Percentiles rank a stretch among this genome's conserved stretches.
These are phyloP conservation scores for Caerostris darwini DNA, from an alignment of 1,140 invertebrate species.

Conservation along the genomic window DNA sequence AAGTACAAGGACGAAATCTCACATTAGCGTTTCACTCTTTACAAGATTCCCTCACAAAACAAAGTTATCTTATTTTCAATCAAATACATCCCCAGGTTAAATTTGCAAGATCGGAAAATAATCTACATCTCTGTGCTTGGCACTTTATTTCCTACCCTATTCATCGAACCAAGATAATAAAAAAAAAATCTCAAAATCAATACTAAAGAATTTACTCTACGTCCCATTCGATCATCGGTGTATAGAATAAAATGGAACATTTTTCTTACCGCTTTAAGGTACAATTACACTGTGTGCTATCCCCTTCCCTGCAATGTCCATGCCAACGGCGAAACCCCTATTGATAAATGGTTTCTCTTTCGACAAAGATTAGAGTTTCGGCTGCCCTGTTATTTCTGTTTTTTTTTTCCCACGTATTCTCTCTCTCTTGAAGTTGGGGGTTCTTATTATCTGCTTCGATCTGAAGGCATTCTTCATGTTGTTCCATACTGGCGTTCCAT, in stretches of 20 bases:
- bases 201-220: slow-evolving; percentile 21
- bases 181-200: neutral
- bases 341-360: slow-evolving; percentile 65
- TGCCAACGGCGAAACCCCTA: slow-evolving; percentile 32
- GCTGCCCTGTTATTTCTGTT: too few species aligned
- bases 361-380: slow-evolving; percentile 57
- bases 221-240: slow-evolving; percentile 32
- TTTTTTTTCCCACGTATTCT: neutral
- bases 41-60: neutral
- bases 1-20: neutral
- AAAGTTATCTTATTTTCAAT: slow-evolving; percentile 13
- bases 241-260: slow-evolving; percentile 48
- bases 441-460: slow-evolving; percentile 53
- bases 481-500: neutral
- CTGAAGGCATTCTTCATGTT: slow-evolving; percentile 24
- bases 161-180: neutral
- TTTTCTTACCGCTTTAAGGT: slow-evolving; percentile 67
- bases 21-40: neutral
- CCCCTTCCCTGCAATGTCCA: slow-evolving; percentile 12
- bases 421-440: slow-evolving; percentile 14
- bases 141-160: neutral
- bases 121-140: slow-evolving; percentile 24
- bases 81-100: slow-evolving; percentile 1
- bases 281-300: slow-evolving; percentile 57
- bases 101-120: slow-evolving; percentile 27